Evolutionary conservation across 1,140 invertebrate species (phyloP).

Genomic region (Meloidogyne floridensis): DNA sequence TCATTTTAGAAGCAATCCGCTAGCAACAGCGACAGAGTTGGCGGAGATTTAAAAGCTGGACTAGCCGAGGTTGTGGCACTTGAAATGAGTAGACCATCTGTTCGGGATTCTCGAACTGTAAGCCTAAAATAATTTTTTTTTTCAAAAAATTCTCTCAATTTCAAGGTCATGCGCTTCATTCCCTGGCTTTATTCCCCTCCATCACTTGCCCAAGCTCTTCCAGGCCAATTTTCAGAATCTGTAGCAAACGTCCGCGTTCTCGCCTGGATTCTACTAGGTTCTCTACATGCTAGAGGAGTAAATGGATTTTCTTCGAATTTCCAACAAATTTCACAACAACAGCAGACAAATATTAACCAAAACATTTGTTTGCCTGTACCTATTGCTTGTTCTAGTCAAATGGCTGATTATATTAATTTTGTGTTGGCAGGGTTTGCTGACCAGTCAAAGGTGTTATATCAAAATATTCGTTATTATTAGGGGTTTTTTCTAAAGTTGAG

Average conservation of each 20-base stretch:
- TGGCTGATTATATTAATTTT: constrained; percentile 91
- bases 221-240: constrained; percentile 91
- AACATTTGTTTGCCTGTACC: constrained; percentile 82
- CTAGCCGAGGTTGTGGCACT: constrained; percentile 56
- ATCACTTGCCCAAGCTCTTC: constrained; percentile 70
- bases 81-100: constrained; percentile 59
- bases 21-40: constrained; percentile 71
- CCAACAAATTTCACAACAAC: background rate
- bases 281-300: constrained; percentile 80
- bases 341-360: background rate
- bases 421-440: constrained; percentile 93
- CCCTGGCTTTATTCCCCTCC: constrained; percentile 65
- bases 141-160: background rate
- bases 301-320: constrained; percentile 17
- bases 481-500: too few relatives aligned
- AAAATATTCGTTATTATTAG: too few relatives aligned
- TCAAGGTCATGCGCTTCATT: constrained; percentile 53
- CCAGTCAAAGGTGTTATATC: constrained; percentile 76
- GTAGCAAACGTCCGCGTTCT: constrained; percentile 88
- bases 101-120: constrained; percentile 59
- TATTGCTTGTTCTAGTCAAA: constrained; percentile 84
- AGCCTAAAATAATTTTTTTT: too few relatives aligned
- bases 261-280: constrained; percentile 91
- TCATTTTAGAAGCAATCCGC: constrained; percentile 74
- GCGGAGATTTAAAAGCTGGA: constrained; percentile 77